phyloP scores from a whole-genome alignment of 2,113 vertebrate species.

The Bostrychus sinensis region DNA sequence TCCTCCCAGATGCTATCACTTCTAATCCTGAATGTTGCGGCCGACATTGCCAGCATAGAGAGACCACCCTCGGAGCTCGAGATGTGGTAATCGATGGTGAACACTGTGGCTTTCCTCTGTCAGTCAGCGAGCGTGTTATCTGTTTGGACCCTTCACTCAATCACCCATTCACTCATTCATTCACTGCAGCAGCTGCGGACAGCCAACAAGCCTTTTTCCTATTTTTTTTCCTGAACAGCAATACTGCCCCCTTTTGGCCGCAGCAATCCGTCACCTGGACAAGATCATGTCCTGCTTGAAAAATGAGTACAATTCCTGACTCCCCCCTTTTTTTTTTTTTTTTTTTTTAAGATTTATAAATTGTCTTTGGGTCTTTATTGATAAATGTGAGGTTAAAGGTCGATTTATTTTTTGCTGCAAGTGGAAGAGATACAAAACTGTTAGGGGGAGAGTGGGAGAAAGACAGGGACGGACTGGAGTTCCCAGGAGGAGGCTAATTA shows the following conservation, averaged over 20 bases:
- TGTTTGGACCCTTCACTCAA: conserved; percentile 62
- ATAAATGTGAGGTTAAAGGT: conserved; percentile 55
- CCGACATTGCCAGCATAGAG: conserved; percentile 39
- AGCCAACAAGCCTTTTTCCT: conserved; percentile 28
- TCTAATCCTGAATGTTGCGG: conserved; percentile 64
- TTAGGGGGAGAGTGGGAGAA: conserved; percentile 57
- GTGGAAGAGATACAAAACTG: conserved; percentile 62
- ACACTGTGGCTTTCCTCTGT: conserved; percentile 75
- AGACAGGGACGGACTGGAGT: conserved; percentile 52
- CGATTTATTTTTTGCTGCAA: conserved; percentile 72
- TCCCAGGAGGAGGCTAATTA: conserved; percentile 77
- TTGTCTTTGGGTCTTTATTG: conserved; percentile 46
- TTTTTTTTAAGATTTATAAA: conserved; percentile 44
- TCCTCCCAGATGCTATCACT: conserved; percentile 60
- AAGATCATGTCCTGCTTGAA: conserved; percentile 61
- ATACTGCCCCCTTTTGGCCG: conserved; percentile 83
- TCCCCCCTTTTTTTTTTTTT: conserved; percentile 68
- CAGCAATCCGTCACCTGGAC: conserved; percentile 38
- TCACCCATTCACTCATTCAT: conserved; percentile 68
- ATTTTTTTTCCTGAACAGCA: conserved; percentile 71
- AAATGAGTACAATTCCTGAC: conserved; percentile 68
- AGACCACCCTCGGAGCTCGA: conserved; percentile 59
- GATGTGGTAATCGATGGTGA: conserved; percentile 70
- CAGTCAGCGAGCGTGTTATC: conserved; percentile 73
- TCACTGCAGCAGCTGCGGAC: conserved; percentile 53